Percentiles rank a stretch among this genome's conserved stretches.
Conservation (phyloP, 2,888 invertebrate genomes). For the Ecdyonurus torrentis region DNA sequence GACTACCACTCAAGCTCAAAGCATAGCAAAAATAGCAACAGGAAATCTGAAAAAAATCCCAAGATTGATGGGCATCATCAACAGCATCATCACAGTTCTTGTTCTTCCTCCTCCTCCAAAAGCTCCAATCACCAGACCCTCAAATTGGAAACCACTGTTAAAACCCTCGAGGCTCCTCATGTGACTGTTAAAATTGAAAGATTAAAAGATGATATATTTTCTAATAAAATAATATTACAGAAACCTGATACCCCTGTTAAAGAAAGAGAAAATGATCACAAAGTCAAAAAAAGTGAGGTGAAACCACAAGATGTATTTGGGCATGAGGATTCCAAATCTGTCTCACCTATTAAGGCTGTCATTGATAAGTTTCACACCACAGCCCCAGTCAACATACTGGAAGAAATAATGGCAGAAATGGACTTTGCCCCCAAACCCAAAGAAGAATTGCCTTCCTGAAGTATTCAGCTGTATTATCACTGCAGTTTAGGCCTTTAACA, state of each 20-base stretch:
- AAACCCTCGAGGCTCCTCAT: too few relatives aligned
- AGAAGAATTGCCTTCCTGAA: conserved; percentile 8
- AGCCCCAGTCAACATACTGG: conserved; percentile 11
- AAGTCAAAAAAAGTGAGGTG: too few relatives aligned
- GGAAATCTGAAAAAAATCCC: neutral
- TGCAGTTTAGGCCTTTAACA: neutral
- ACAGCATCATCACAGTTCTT: too few relatives aligned
- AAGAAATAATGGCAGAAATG: conserved; percentile 14
- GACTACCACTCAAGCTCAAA: neutral
- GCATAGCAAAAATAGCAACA: neutral
- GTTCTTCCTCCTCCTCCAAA: too few relatives aligned
- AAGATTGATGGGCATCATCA: neutral
- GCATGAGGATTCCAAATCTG: neutral
- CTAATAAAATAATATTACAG: too few relatives aligned
- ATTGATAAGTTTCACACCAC: neutral
- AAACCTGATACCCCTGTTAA: too few relatives aligned
- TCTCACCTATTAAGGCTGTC: neutral
- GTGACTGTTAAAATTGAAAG: too few relatives aligned
- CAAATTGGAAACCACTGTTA: too few relatives aligned
- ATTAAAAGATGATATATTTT: too few relatives aligned
- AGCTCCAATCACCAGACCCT: too few relatives aligned
- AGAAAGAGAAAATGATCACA: too few relatives aligned
- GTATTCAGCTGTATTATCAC: neutral
- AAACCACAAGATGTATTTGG: too few relatives aligned
- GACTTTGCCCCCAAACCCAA: conserved; percentile 10